Base-by-base conservation (phyloP, 2,113 vertebrate genomes). In the Lamprotornis superbus region DNA sequence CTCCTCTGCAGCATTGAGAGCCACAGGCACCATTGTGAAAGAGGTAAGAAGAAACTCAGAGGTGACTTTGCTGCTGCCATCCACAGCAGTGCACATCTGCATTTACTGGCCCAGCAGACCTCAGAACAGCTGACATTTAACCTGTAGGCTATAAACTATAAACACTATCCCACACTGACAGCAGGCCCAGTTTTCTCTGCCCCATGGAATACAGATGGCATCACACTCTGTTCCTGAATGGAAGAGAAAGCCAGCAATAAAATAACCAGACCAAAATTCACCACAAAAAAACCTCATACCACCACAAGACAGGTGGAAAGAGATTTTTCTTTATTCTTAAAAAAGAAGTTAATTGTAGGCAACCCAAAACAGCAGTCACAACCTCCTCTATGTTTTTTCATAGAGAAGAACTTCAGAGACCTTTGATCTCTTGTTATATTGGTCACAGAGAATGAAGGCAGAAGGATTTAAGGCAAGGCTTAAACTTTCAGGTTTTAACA, bases 21-120 rank as follows among this genome's bases (percentile, higher is more conserved):
- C 35, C 52, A 16, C 0, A 13, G 28, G 17, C 8, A 44, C 44
- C 33, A 12, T 7, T 30, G 35, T 0, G 7, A 53, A 42, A 27
- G 13, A 57, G 42, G 44, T 4, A 4, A 12, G 20, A 27, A 10
- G 7, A 11, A 31, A 5, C 20, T 28, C 15, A 35, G 35, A 69
- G 27, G 24, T 15, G 13, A 24, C 19, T 35, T 53, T 1, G 15
- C 8, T 39, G 19, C 44, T 56, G 25, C 31, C 70, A 37, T 17
- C 49, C 37, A 7, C 0, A 30, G 57, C 19, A 37, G 33, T 0
- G 0, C 30, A 20, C 3, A 5, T 27, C 12, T 53, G 4, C 30
- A 15, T 22, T 39, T 46, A 9, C 8, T 37, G 67, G 16, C 27
- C 17, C 27, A 13, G 37, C 42, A 69, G 30, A 37, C 8, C 57